Evolutionary conservation across 2,797 vertebrate species (phyloP).

Genomic region (Octomys mimax): DNA sequence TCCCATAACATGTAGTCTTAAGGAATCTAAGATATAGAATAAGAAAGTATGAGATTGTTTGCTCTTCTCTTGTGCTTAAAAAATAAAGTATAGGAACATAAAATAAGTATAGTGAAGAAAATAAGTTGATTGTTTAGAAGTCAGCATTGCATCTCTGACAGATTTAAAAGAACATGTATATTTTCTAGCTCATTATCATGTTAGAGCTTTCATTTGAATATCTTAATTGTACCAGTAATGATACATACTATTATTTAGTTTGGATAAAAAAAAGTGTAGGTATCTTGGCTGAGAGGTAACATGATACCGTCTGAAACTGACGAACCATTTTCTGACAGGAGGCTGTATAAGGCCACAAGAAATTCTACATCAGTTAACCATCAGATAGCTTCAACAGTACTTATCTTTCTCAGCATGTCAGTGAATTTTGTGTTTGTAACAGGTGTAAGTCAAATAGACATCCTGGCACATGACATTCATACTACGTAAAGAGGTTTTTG

Average conservation of each 20-base stretch:
- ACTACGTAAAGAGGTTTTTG: background rate
- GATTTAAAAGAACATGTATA: background rate
- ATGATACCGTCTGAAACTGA: background rate
- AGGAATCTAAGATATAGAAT: background rate
- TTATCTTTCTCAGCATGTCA: background rate
- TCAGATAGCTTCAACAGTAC: background rate
- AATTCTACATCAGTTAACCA: background rate
- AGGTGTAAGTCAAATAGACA: background rate
- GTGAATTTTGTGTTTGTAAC: background rate
- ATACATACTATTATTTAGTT: background rate
- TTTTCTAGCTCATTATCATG: background rate
- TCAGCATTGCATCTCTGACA: background rate
- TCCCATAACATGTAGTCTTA: background rate
- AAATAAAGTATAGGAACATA: background rate
- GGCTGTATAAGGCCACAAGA: background rate
- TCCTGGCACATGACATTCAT: background rate
- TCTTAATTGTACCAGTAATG: background rate
- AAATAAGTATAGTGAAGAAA: background rate
- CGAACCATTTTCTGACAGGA: background rate
- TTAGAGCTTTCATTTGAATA: constrained; percentile 10
- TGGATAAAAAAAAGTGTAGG: background rate
- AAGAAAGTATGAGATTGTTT: background rate
- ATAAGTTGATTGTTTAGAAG: background rate
- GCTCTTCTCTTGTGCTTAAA: background rate
- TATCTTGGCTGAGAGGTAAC: background rate